Conservation (phyloP, 2,113 vertebrate genomes). For the Osmerus eperlanus region DNA sequence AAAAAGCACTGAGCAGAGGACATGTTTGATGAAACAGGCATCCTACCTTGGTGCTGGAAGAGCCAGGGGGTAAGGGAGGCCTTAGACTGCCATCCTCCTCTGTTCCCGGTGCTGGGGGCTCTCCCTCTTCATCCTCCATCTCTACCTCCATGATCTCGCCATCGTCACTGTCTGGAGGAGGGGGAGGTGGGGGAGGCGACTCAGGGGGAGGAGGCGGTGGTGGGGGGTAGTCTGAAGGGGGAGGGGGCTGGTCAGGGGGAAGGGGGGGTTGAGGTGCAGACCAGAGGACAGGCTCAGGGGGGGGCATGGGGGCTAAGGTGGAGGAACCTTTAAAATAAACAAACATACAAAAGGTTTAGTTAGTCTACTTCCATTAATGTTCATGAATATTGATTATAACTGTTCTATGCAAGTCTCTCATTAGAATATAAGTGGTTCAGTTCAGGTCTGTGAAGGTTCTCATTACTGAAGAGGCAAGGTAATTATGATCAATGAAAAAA, state of each 20-base stretch:
- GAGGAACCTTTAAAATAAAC: constrained; percentile 31
- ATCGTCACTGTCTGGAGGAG: constrained; percentile 84
- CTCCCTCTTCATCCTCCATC: constrained; percentile 94
- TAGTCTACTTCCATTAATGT: background rate
- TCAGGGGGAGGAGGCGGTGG: constrained; percentile 80
- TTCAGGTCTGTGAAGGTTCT: constrained; percentile 74
- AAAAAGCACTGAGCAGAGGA: background rate
- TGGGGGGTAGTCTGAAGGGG: constrained; percentile 76
- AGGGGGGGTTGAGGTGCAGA: constrained; percentile 72
- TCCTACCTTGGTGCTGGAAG: constrained; percentile 38
- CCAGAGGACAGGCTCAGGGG: constrained; percentile 69
- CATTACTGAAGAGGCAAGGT: constrained; percentile 54
- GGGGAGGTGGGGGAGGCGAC: constrained; percentile 73
- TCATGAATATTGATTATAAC: background rate
- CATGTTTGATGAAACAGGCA: background rate
- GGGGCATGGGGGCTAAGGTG: constrained; percentile 16
- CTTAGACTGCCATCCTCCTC: constrained; percentile 82
- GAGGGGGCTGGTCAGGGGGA: constrained; percentile 83
- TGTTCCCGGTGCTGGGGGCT: constrained; percentile 92
- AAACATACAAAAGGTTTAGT: background rate
- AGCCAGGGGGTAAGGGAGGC: constrained; percentile 58
- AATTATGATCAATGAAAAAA: background rate
- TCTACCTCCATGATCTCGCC: constrained; percentile 94
- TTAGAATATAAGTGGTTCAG: constrained; percentile 66
- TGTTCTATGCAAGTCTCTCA: constrained; percentile 24